phyloP scores from a whole-genome alignment of 2,888 invertebrate genomes.

The Cryptocephalus primarius region DNA sequence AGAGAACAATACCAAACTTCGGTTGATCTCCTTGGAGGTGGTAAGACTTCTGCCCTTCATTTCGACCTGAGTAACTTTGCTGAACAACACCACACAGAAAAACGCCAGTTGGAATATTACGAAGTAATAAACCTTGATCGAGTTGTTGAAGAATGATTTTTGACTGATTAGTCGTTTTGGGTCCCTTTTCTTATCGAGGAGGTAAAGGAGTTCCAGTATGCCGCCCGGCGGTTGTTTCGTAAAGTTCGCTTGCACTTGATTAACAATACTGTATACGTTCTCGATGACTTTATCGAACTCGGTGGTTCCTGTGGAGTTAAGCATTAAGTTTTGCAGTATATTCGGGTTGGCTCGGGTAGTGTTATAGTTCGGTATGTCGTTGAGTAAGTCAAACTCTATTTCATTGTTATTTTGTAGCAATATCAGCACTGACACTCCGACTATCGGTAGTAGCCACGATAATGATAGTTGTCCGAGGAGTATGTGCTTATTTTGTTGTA shows the following conservation, averaged over 20 bases:
- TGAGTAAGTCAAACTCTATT: neutral
- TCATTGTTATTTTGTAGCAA: neutral
- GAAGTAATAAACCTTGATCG: constrained; percentile 25
- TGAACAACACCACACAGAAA: constrained; percentile 23
- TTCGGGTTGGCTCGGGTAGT: constrained; percentile 10
- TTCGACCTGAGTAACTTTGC: constrained; percentile 21
- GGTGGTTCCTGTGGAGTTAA: constrained; percentile 17
- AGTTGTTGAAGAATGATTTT: constrained; percentile 9
- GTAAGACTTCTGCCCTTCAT: constrained; percentile 12
- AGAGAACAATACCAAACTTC: constrained; percentile 20
- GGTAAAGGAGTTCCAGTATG: constrained; percentile 17
- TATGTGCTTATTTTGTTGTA: constrained; percentile 6
- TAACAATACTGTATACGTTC: constrained; percentile 27
- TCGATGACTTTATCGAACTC: constrained; percentile 25
- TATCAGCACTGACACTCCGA: constrained; percentile 18
- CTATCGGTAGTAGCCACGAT: constrained; percentile 19
- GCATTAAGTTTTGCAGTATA: constrained; percentile 16
- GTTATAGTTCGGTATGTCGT: constrained; percentile 9
- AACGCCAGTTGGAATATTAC: constrained; percentile 24
- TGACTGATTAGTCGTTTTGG: constrained; percentile 7
- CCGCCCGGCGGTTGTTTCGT: constrained; percentile 7
- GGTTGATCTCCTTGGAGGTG: constrained; percentile 16
- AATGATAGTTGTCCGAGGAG: constrained; percentile 9
- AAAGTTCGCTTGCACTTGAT: constrained; percentile 10
- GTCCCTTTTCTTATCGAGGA: constrained; percentile 10